phyloP scores from a whole-genome alignment of 1,140 invertebrate genomes.

The Neodiprion fabricii region DNA sequence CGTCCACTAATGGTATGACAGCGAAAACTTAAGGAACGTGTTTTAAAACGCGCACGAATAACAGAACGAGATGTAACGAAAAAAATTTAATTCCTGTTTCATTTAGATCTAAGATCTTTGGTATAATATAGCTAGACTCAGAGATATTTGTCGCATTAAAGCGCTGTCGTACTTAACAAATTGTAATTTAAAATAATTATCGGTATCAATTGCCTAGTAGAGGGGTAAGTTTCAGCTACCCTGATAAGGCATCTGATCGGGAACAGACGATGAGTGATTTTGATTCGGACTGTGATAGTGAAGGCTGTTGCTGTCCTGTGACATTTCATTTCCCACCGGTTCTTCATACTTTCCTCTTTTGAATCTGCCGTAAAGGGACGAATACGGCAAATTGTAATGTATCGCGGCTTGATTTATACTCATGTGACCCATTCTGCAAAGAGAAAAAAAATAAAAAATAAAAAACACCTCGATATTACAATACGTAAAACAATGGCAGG shows the following conservation, averaged over 20 bases:
- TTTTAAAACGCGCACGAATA: too few species aligned
- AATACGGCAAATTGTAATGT: constrained; percentile 89
- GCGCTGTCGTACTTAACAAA: background rate
- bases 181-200: constrained; percentile 20
- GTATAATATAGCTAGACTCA: background rate
- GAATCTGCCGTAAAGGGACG: constrained; percentile 86
- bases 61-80: too few species aligned
- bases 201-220: constrained; percentile 51
- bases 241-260: constrained; percentile 62
- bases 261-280: constrained; percentile 58
- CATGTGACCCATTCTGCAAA: constrained; percentile 84
- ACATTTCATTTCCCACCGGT: constrained; percentile 57
- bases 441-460: constrained; percentile 25
- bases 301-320: constrained; percentile 56
- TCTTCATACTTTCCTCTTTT: constrained; percentile 74
- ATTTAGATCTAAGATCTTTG: background rate
- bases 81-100: background rate
- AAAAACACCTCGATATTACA: background rate
- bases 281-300: constrained; percentile 59
- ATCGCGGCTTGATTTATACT: constrained; percentile 93
- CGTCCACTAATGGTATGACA: constrained; percentile 20
- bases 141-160: background rate
- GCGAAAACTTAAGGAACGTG: constrained; percentile 24
- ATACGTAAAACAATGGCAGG: background rate
- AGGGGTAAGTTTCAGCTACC: constrained; percentile 63